A percentile compares a stretch with the other conserved stretches of the same genome.
phyloP scores from a whole-genome alignment of 1,140 invertebrate genomes.

The Lasioglossum albipes region DNA sequence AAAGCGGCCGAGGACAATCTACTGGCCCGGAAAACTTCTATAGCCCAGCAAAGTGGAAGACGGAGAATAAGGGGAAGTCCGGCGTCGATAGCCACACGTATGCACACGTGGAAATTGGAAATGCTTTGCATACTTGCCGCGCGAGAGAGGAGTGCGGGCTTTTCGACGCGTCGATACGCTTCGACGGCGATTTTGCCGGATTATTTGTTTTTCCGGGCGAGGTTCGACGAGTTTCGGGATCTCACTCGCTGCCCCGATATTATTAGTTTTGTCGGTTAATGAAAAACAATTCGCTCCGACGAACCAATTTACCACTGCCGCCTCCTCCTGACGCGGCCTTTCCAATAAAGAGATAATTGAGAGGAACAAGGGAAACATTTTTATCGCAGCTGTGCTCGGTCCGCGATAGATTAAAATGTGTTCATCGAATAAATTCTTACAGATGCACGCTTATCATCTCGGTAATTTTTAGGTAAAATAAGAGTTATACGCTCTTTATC shows the following conservation, averaged over 20 bases:
- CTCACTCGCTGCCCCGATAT: background rate
- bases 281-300: background rate
- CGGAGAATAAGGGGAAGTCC: conserved; percentile 42
- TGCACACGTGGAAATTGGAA: conserved; percentile 64
- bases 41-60: conserved; percentile 31
- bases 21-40: conserved; percentile 41
- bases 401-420: too few species aligned
- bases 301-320: background rate
- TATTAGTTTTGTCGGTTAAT: background rate
- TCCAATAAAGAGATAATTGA: too few species aligned
- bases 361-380: background rate
- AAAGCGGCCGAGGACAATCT: conserved; percentile 42
- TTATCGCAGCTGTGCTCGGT: too few species aligned
- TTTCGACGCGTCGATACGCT: conserved; percentile 22
- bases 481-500: too few species aligned
- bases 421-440: too few species aligned
- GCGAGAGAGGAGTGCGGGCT: background rate
- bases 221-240: background rate
- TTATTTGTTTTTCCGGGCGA: conserved; percentile 19
- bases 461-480: too few species aligned
- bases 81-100: conserved; percentile 29
- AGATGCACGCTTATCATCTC: too few species aligned
- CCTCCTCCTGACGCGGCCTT: too few species aligned
- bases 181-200: background rate
- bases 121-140: conserved; percentile 63